Evolutionary conservation across 2,888 invertebrate genomes (phyloP).

Genomic region (Tetranychus truncatus): DNA sequence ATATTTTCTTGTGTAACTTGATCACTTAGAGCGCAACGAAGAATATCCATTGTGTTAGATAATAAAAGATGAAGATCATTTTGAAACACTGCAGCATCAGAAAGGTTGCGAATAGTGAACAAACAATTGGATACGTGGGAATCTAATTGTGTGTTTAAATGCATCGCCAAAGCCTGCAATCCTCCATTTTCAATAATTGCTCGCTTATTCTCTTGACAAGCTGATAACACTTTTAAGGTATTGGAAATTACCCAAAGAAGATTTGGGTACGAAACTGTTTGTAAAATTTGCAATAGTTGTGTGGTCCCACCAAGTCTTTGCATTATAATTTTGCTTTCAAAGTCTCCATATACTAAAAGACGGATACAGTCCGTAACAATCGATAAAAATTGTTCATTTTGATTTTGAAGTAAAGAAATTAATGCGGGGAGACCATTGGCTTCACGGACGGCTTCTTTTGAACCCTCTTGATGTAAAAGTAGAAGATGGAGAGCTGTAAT

Average conservation of each 20-base stretch:
- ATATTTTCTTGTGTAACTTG: slow-evolving; percentile 84
- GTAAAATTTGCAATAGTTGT: slow-evolving; percentile 90
- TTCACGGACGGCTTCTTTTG: slow-evolving; percentile 88
- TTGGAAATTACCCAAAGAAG: slow-evolving; percentile 93
- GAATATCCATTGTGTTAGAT: slow-evolving; percentile 69
- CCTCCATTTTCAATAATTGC: slow-evolving; percentile 91
- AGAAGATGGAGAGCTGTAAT: slow-evolving; percentile 96
- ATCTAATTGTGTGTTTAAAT: slow-evolving; percentile 55
- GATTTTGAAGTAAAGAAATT: slow-evolving; percentile 85
- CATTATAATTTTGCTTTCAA: slow-evolving; percentile 91
- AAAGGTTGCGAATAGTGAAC: slow-evolving; percentile 92
- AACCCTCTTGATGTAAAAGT: slow-evolving; percentile 87
- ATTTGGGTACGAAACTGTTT: slow-evolving; percentile 93
- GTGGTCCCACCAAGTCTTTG: slow-evolving; percentile 82
- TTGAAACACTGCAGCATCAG: slow-evolving; percentile 86
- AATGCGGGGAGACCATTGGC: slow-evolving; percentile 96
- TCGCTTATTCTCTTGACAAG: slow-evolving; percentile 94
- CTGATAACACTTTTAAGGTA: slow-evolving; percentile 89
- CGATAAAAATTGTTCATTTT: slow-evolving; percentile 92
- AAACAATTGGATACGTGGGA: slow-evolving; percentile 89
- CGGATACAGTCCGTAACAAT: slow-evolving; percentile 98
- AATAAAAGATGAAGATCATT: slow-evolving; percentile 57
- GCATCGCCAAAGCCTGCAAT: slow-evolving; percentile 92
- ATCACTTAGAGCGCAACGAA: slow-evolving; percentile 32
- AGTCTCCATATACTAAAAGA: slow-evolving; percentile 90